Conservation (phyloP, 2,888 invertebrate genomes). For the Drosophila trichaetosa region DNA sequence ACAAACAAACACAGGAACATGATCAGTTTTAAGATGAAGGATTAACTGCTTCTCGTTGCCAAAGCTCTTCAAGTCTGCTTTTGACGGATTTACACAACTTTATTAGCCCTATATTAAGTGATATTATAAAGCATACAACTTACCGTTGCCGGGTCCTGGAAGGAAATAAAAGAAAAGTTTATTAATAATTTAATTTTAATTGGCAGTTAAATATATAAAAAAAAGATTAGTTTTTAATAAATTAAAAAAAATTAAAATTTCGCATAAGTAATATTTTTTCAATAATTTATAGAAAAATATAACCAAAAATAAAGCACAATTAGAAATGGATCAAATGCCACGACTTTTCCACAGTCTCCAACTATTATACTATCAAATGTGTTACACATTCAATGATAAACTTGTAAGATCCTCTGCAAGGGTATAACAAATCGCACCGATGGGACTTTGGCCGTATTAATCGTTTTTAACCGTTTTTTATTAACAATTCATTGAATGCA, state of each 20-base stretch:
- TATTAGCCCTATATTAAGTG: not conserved
- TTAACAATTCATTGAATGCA: slow-evolving; percentile 18
- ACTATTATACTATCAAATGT: not conserved
- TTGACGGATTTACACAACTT: slow-evolving; percentile 5
- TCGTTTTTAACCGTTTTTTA: slow-evolving; percentile 3
- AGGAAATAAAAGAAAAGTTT: slow-evolving; percentile 47
- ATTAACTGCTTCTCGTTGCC: not conserved
- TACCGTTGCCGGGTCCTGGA: slow-evolving; percentile 85
- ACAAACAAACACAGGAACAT: not conserved
- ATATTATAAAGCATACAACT: slow-evolving; percentile 37
- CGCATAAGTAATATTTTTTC: not conserved
- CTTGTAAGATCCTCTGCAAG: not conserved
- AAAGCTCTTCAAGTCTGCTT: not conserved
- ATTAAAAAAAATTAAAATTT: no score
- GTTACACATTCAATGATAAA: not conserved
- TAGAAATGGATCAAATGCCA: not conserved
- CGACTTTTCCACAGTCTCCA: not conserved
- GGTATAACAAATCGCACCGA: not conserved
- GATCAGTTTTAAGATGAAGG: not conserved
- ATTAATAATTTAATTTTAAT: no score
- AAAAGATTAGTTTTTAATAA: no score
- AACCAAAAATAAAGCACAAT: not conserved
- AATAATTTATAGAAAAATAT: not conserved
- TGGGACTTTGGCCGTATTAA: not conserved
- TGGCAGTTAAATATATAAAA: no score